Evolutionary conservation across 1,140 invertebrate species (phyloP).

Genomic region (Camponotus pennsylvanicus): DNA sequence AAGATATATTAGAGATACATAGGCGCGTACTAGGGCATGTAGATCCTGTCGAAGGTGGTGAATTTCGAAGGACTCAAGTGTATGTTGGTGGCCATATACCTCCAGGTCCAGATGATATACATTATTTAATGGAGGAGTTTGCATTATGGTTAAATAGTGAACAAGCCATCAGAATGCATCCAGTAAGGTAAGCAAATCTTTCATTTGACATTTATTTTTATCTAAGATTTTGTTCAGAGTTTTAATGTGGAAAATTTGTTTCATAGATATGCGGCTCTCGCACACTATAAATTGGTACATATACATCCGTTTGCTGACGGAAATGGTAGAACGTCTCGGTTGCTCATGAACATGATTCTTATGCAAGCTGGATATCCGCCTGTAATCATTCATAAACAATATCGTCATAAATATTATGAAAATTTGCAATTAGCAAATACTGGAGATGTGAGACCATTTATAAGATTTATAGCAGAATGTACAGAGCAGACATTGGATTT

Average conservation of each 20-base stretch:
- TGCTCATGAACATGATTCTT: slow-evolving; percentile 98
- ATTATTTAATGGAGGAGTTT: slow-evolving; percentile 94
- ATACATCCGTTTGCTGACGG: slow-evolving; percentile 98
- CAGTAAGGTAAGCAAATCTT: slow-evolving; percentile 90
- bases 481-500: slow-evolving; percentile 97
- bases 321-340: slow-evolving; percentile 97
- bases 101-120: slow-evolving; percentile 93
- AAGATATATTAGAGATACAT: slow-evolving; percentile 97
- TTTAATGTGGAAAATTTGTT: neutral
- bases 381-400: slow-evolving; percentile 97
- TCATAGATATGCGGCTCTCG: slow-evolving; percentile 94
- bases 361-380: slow-evolving; percentile 99
- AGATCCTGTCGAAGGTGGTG: slow-evolving; percentile 95
- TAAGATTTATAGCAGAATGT: slow-evolving; percentile 97
- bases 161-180: slow-evolving; percentile 93
- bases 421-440: slow-evolving; percentile 96
- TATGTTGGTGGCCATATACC: slow-evolving; percentile 97
- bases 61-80: slow-evolving; percentile 94
- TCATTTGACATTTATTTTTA: neutral
- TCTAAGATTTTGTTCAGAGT: neutral
- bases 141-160: slow-evolving; percentile 96
- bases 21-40: slow-evolving; percentile 97
- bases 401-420: slow-evolving; percentile 94
- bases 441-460: slow-evolving; percentile 96
- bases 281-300: slow-evolving; percentile 98